Percentiles rank a stretch among this genome's conserved stretches.
Evolutionary conservation across 2,797 vertebrate species (phyloP).

Genomic region (Pseudotriccus pelzelni): DNA sequence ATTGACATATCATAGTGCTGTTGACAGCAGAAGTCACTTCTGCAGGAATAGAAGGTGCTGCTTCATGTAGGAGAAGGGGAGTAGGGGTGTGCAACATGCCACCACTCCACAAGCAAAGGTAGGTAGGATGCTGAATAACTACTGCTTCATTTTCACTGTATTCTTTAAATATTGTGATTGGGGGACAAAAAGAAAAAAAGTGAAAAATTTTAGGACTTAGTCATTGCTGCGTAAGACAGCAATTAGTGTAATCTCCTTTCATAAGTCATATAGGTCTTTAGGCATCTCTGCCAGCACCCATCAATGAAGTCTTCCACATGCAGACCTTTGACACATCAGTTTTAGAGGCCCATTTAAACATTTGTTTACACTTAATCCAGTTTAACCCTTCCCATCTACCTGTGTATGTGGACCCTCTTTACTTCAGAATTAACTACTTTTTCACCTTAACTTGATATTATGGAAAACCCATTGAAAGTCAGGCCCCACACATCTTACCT

Average conservation of each 20-base stretch:
- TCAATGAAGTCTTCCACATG: neutral
- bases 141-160: neutral
- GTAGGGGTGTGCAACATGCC: too few relatives aligned
- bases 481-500: neutral
- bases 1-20: rapidly evolving
- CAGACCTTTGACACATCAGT: neutral
- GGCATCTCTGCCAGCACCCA: neutral
- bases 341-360: neutral
- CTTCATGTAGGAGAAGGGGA: rapidly evolving
- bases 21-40: neutral
- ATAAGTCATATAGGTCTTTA: neutral
- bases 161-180: neutral
- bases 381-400: neutral
- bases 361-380: neutral
- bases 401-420: neutral
- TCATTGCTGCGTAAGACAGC: neutral
- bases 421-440: neutral
- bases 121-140: neutral
- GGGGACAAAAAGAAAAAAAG: rapidly evolving
- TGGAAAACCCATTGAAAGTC: neutral
- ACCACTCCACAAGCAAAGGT: neutral
- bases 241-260: neutral
- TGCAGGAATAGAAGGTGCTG: neutral
- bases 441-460: neutral
- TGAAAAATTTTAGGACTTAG: neutral